Percentiles rank a stretch among this genome's conserved stretches.
These are phyloP conservation scores for Coremacera marginata DNA, from an alignment of 2,888 invertebrate genomes.

Conservation along the genomic window DNA sequence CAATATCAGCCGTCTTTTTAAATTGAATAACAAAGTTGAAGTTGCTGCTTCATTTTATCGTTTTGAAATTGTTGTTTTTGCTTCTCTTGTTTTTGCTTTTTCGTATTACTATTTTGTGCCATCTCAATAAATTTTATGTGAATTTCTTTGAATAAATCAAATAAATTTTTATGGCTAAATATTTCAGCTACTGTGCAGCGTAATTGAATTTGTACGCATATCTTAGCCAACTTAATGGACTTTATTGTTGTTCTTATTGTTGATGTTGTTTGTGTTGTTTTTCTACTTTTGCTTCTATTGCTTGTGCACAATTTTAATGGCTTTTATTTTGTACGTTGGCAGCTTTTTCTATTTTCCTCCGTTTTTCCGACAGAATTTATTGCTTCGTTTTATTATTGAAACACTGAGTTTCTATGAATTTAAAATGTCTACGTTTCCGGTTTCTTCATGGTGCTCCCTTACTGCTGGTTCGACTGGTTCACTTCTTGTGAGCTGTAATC, in stretches of 20 bases:
- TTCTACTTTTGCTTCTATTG: background rate
- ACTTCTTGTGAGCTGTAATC: background rate
- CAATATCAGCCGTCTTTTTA: background rate
- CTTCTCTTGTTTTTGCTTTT: no score
- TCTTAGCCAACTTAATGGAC: conserved; percentile 36
- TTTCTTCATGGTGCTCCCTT: background rate
- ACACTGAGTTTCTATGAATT: conserved; percentile 18
- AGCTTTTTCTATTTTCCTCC: conserved; percentile 28
- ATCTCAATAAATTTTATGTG: conserved; percentile 27
- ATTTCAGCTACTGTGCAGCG: conserved; percentile 28
- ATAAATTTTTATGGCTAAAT: conserved; percentile 44
- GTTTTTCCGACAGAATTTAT: conserved; percentile 9
- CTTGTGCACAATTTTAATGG: conserved; percentile 35
- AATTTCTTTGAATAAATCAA: conserved; percentile 45
- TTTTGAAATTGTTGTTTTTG: background rate
- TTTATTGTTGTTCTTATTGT: background rate
- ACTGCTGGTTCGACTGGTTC: background rate
- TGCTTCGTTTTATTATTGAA: conserved; percentile 16
- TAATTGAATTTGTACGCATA: conserved; percentile 42
- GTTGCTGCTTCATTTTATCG: background rate
- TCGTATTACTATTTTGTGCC: background rate
- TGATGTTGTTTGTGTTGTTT: background rate
- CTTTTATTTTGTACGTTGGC: conserved; percentile 35
- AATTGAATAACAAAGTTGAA: background rate
- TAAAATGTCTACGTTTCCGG: conserved; percentile 22